Conservation (phyloP, 92 coral and sea anemone genomes). For the Desmophyllum pertusum region DNA sequence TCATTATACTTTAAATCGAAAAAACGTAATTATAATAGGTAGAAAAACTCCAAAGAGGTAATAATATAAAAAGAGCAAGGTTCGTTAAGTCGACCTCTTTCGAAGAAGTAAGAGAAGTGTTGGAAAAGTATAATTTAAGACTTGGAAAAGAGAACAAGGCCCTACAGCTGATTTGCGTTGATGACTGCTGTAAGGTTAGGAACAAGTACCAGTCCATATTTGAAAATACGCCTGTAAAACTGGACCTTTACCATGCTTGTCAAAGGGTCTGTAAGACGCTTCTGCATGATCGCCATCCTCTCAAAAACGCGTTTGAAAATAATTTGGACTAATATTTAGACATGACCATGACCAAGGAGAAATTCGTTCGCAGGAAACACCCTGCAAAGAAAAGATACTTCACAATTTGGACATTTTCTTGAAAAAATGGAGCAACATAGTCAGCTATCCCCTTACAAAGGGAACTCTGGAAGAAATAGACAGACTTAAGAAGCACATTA, state of each 20-base stretch:
- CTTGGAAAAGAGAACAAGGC: conserved; percentile 18
- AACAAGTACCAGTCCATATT: conserved; percentile 51
- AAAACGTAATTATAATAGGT: too few relatives aligned
- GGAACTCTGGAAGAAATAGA: conserved; percentile 46
- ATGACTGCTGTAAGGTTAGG: conserved; percentile 62
- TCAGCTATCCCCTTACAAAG: conserved; percentile 34
- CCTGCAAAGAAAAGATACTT: conserved; percentile 25
- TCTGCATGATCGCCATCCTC: conserved; percentile 9
- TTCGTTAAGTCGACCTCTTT: conserved; percentile 32
- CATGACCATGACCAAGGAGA: conserved; percentile 47
- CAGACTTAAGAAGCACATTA: conserved; percentile 52
- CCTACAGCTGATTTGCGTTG: conserved; percentile 40
- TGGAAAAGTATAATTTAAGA: neutral
- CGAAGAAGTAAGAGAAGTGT: conserved; percentile 27
- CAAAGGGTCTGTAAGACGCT: conserved; percentile 18
- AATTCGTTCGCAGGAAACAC: conserved; percentile 29
- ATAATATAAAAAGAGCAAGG: too few relatives aligned
- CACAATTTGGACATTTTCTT: conserved; percentile 53
- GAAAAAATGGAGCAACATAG: conserved; percentile 49
- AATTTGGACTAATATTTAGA: conserved; percentile 52
- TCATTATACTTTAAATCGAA: too few relatives aligned
- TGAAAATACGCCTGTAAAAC: conserved; percentile 47
- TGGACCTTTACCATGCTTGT: conserved; percentile 65
- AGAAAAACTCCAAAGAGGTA: too few relatives aligned
- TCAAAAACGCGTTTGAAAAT: conserved; percentile 13